Evolutionary conservation across 2,113 vertebrate species (phyloP).

Genomic region (Brachirus orientalis): DNA sequence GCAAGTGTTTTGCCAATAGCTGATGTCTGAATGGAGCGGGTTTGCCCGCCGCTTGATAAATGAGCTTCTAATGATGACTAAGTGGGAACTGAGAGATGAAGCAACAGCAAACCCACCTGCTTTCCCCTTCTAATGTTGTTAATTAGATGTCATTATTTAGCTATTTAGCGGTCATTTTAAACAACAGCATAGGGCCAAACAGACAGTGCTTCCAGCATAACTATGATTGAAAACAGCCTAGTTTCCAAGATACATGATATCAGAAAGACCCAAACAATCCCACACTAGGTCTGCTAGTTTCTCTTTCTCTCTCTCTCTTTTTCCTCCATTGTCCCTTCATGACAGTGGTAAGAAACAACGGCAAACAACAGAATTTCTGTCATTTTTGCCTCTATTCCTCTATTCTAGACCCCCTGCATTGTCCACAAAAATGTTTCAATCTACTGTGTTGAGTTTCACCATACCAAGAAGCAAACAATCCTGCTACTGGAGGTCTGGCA

Average conservation of each 20-base stretch:
- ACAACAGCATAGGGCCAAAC: slow-evolving; percentile 56
- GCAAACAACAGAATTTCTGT: slow-evolving; percentile 33
- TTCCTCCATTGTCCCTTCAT: slow-evolving; percentile 33
- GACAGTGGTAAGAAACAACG: slow-evolving; percentile 42
- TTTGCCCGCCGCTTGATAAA: slow-evolving; percentile 69
- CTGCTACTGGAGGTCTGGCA: slow-evolving; percentile 63
- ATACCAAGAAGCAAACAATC: slow-evolving; percentile 65
- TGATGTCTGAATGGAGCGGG: slow-evolving; percentile 61
- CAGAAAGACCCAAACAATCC: slow-evolving; percentile 53
- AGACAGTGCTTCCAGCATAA: slow-evolving; percentile 58
- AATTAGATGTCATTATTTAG: slow-evolving; percentile 70
- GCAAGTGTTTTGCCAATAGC: slow-evolving; percentile 54
- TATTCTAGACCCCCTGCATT: slow-evolving; percentile 50
- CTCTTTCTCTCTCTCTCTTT: not conserved
- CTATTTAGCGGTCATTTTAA: slow-evolving; percentile 69
- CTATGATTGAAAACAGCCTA: slow-evolving; percentile 62
- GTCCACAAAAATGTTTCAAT: slow-evolving; percentile 67
- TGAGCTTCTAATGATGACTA: slow-evolving; percentile 69
- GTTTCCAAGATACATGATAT: slow-evolving; percentile 44
- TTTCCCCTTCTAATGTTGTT: slow-evolving; percentile 64
- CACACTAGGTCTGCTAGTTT: slow-evolving; percentile 25
- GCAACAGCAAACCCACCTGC: slow-evolving; percentile 66
- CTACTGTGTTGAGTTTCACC: slow-evolving; percentile 63
- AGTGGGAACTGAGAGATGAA: slow-evolving; percentile 61
- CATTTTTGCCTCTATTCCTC: slow-evolving; percentile 46